Conservation (phyloP, 1,140 invertebrate species). For the Reticulitermes speratus region DNA sequence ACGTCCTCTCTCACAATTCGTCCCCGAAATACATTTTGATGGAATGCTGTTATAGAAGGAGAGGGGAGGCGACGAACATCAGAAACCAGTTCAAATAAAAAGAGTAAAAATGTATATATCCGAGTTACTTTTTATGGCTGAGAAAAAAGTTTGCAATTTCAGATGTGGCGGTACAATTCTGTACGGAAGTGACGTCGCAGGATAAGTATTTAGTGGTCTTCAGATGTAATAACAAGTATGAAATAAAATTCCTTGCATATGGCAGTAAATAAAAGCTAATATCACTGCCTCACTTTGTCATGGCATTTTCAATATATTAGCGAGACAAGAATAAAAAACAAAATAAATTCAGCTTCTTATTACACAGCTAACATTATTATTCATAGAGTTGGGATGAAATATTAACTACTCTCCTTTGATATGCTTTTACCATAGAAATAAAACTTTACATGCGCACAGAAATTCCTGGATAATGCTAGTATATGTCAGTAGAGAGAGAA, state of each 20-base stretch:
- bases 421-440: too few relatives aligned
- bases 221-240: neutral
- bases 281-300: neutral
- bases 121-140: slow-evolving; percentile 15
- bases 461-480: too few relatives aligned
- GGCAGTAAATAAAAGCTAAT: neutral
- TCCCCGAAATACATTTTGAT: neutral
- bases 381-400: too few relatives aligned
- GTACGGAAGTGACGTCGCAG: neutral
- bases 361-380: too few relatives aligned
- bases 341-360: too few relatives aligned
- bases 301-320: neutral
- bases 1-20: neutral
- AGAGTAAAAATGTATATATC: neutral
- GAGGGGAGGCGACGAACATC: neutral
- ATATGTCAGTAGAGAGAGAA: too few relatives aligned
- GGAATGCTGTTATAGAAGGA: neutral
- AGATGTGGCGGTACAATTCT: neutral
- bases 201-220: neutral
- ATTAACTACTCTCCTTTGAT: too few relatives aligned
- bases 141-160: neutral
- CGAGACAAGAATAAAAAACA: neutral
- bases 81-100: slow-evolving; percentile 7
- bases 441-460: too few relatives aligned
- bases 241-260: neutral